A percentile compares a stretch with the other conserved stretches of the same genome.
These are phyloP conservation scores for Drosophila limbata DNA, from an alignment of 2,888 invertebrate genomes.

Conservation along the genomic window DNA sequence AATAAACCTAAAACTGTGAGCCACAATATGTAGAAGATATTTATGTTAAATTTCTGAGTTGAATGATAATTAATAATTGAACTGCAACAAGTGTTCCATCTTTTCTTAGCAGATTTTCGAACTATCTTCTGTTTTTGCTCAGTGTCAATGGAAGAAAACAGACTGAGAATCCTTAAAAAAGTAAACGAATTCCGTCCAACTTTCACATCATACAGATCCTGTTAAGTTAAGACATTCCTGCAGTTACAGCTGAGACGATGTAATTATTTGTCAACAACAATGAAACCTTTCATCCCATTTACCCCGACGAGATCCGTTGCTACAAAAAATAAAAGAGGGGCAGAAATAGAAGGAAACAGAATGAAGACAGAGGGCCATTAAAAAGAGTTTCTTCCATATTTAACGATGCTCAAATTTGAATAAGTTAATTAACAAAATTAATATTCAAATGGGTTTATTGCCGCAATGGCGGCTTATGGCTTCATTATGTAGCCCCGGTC, in stretches of 20 bases:
- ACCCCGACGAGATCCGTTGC: conserved; percentile 1
- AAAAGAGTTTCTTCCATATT: conserved; percentile 66
- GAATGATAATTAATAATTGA: not conserved
- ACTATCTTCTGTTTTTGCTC: not conserved
- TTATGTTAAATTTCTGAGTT: no score
- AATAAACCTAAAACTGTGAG: no score
- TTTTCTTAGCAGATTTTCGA: not conserved
- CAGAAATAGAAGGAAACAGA: conserved; percentile 14
- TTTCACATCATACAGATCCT: not conserved
- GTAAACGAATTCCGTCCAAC: not conserved
- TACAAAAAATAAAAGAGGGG: conserved; percentile 3
- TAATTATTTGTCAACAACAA: conserved; percentile 56
- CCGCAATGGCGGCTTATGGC: conserved; percentile 74
- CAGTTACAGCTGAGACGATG: conserved; percentile 21
- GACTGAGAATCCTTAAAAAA: not conserved
- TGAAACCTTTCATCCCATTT: conserved; percentile 44
- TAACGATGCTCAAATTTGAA: conserved; percentile 73
- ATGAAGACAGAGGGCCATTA: conserved; percentile 45
- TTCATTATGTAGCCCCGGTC: conserved; percentile 66
- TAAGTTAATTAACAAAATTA: conserved; percentile 79
- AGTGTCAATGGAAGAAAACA: not conserved
- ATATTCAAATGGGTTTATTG: conserved; percentile 77
- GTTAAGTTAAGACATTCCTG: not conserved
- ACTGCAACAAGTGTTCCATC: no score
- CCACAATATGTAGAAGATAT: no score